phyloP scores from a whole-genome alignment of 2,113 vertebrate species.

The Paraplagusia blochii region DNA sequence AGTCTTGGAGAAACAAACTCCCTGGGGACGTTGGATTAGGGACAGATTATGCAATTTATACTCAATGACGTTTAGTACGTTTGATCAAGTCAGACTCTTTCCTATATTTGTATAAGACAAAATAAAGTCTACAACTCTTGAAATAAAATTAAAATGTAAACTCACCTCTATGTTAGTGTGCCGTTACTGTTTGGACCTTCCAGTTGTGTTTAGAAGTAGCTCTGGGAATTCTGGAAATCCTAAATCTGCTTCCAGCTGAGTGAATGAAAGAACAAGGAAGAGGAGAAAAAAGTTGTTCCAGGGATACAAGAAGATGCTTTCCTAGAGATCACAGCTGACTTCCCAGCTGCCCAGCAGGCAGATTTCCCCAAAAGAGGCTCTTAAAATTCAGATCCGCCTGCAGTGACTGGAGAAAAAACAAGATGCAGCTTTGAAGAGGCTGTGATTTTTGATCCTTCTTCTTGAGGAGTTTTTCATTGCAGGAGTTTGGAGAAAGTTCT shows the following conservation, averaged over 20 bases:
- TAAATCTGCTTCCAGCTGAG: constrained; percentile 6
- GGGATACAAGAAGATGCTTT: constrained; percentile 51
- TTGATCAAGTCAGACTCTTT: too few relatives aligned
- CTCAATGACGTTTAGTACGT: not conserved
- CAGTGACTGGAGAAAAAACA: not conserved
- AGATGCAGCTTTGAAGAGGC: not conserved
- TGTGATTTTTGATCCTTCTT: not conserved
- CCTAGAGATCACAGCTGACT: constrained; percentile 14
- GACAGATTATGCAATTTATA: constrained; percentile 18
- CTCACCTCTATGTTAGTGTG: constrained; percentile 37
- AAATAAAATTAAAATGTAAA: constrained; percentile 2
- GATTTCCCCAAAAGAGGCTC: constrained; percentile 10
- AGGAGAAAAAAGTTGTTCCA: constrained; percentile 8
- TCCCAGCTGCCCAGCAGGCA: constrained; percentile 26
- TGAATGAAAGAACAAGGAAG: constrained; percentile 35
- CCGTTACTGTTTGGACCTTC: not conserved
- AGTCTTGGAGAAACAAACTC: constrained; percentile 5
- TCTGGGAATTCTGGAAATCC: not conserved
- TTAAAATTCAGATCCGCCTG: not conserved
- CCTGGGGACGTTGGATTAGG: not conserved
- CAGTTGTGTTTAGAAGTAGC: constrained; percentile 28
- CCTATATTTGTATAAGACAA: too few relatives aligned
- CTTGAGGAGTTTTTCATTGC: constrained; percentile 1
- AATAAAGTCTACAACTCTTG: too few relatives aligned
- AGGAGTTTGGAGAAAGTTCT: constrained; percentile 17